phyloP scores from a whole-genome alignment of 2,888 invertebrate species.

The Drosophila parthenogenetica region DNA sequence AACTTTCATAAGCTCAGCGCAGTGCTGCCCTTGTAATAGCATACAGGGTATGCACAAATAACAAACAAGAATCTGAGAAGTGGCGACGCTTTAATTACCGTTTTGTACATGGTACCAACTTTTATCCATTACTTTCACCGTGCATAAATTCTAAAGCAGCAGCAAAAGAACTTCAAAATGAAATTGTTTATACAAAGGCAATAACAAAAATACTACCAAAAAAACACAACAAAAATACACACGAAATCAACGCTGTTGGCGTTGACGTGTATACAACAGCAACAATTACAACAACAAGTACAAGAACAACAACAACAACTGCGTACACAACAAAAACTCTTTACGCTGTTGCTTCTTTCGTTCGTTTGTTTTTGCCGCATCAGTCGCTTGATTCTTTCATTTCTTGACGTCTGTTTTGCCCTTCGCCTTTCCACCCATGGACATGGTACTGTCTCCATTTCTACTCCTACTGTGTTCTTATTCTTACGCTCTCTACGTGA shows the following conservation, averaged over 20 bases:
- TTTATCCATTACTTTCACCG: conserved; percentile 70
- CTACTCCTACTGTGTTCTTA: conserved; percentile 27
- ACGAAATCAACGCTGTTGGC: conserved; percentile 36
- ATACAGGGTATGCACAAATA: conserved; percentile 20
- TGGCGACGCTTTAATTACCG: conserved; percentile 56
- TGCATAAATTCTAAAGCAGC: conserved; percentile 61
- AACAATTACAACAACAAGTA: conserved; percentile 23
- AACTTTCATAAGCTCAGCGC: not conserved
- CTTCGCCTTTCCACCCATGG: not conserved
- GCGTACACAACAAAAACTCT: conserved; percentile 31
- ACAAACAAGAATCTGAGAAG: conserved; percentile 26
- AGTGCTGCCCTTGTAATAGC: not conserved
- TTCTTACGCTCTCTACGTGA: conserved; percentile 61
- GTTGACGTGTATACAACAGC: conserved; percentile 41
- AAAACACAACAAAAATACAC: conserved; percentile 8
- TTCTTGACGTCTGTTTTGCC: conserved; percentile 1
- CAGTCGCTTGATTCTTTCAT: conserved; percentile 32
- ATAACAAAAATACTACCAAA: conserved; percentile 23
- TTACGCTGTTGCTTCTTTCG: conserved; percentile 48
- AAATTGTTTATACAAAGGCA: conserved; percentile 67
- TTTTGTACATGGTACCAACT: conserved; percentile 57
- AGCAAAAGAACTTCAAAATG: conserved; percentile 53
- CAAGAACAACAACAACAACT: conserved; percentile 18
- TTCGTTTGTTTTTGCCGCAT: conserved; percentile 59
- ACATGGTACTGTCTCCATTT: not conserved